Evolutionary conservation across 2,797 vertebrate species (phyloP), one percentile per base, ranked within the genome.

Genomic region (Champsocephalus gunnari): DNA sequence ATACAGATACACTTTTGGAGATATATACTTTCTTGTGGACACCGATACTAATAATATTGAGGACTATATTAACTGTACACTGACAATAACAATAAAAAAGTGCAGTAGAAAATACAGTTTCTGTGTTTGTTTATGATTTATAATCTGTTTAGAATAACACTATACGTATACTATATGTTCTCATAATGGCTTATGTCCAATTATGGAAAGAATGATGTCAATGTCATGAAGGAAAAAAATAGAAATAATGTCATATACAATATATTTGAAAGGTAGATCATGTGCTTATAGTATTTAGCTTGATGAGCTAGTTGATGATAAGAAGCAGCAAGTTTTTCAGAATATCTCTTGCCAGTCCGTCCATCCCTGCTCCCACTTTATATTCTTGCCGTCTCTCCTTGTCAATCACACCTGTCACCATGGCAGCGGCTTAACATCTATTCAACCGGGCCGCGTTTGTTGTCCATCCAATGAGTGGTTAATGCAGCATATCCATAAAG

Each of bases 91-190:
- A 82, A 83, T 92, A 86, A 68, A 92, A 91, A 93, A 91, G 87
- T 91, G 85, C 87, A 84, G 81, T 93, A 94, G 73, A 95, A 94
- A 95, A 95, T 94, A 94, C 90, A 88, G 69, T 92, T 89, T 92
- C 73, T 89, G 88, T 91, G 84, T 92, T 83, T 89, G 72, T 89
- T 48, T 83, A 56, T 79, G 77, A 83, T 79, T 38, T 78, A 91
- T 91, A 88, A 83, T 92, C 79, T 88, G 71, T 80, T 38, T 88
- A 75, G 77, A 88, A 83, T 89, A 90, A 91, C 88, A 92, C 91
- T 92, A 84, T 89, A 83, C 67, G 79, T 91, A 92, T 88, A 85
- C 38, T 79, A 81, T 79, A 81, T 85, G 85, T 62, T 86, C 74
- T 87, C 58, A 88, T 84, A 75, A 92, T 93, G 88, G 90, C 89